These are phyloP conservation scores for Umimayanthus kanabou DNA, from an alignment of 92 coral and sea anemone genomes.

Conservation along the genomic window DNA sequence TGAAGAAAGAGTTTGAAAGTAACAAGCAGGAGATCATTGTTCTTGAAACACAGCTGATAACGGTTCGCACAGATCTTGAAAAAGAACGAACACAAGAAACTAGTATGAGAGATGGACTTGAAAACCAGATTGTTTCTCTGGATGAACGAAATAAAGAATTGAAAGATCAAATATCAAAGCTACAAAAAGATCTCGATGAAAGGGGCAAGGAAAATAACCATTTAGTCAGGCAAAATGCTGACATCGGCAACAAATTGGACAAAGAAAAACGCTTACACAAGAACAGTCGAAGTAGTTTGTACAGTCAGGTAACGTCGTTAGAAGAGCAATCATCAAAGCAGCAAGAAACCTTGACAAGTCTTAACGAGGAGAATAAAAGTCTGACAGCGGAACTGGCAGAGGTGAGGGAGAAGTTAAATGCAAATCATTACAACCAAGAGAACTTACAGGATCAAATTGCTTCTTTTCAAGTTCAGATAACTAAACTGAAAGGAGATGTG, in stretches of 20 bases:
- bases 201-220: background rate
- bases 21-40: constrained; percentile 56
- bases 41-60: constrained; percentile 47
- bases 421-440: constrained; percentile 4
- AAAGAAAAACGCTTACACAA: background rate
- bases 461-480: constrained; percentile 38
- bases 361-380: constrained; percentile 34
- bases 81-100: background rate
- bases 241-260: background rate
- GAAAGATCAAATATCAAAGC: background rate
- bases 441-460: constrained; percentile 44
- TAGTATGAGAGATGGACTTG: constrained; percentile 45
- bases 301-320: background rate
- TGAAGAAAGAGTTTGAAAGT: constrained; percentile 58
- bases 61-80: constrained; percentile 21
- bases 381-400: constrained; percentile 28
- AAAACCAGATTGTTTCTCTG: constrained; percentile 52
- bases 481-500: constrained; percentile 35
- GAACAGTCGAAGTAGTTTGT: background rate
- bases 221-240: background rate
- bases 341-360: constrained; percentile 31
- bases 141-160: constrained; percentile 55
- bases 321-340: constrained; percentile 2
- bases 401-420: background rate
- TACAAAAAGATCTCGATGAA: constrained; percentile 9